Evolutionary conservation across 2,113 vertebrate species (phyloP).

Genomic region (Fregetta grallaria): DNA sequence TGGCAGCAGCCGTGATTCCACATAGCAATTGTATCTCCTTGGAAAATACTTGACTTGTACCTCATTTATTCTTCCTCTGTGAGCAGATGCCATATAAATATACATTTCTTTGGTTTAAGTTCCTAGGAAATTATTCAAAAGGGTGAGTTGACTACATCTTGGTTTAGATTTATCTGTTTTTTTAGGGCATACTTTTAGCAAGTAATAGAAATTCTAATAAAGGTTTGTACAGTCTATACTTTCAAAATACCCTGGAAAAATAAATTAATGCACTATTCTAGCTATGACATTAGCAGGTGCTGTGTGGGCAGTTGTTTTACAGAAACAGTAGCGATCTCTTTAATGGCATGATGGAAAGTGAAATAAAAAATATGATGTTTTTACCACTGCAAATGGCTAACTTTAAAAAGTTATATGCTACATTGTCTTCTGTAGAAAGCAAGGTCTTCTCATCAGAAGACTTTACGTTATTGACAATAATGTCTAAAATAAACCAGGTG

Average conservation of each 20-base stretch:
- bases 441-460: not conserved
- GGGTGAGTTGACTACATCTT: not conserved
- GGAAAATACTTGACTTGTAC: not conserved
- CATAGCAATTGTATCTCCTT: fast-evolving
- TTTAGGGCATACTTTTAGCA: not conserved
- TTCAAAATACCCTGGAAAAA: conserved; percentile 33
- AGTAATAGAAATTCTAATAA: conserved; percentile 5
- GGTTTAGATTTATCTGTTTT: not conserved
- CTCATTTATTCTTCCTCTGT: not conserved
- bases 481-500: not conserved
- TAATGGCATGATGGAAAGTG: not conserved
- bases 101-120: not conserved
- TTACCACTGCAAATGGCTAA: not conserved
- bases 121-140: not conserved
- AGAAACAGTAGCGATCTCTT: conserved; percentile 17
- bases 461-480: not conserved
- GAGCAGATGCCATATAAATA: not conserved
- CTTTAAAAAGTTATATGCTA: not conserved
- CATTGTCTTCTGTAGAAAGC: not conserved
- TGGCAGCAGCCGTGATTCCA: not conserved
- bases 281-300: conserved; percentile 39
- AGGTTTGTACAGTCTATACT: not conserved
- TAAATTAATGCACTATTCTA: not conserved
- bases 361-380: not conserved
- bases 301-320: conserved; percentile 59